These are phyloP conservation scores for Diacarnus erythraeanus DNA, from an alignment of 37 sponge, comb jelly and placozoan genomes.

Conservation along the genomic window DNA sequence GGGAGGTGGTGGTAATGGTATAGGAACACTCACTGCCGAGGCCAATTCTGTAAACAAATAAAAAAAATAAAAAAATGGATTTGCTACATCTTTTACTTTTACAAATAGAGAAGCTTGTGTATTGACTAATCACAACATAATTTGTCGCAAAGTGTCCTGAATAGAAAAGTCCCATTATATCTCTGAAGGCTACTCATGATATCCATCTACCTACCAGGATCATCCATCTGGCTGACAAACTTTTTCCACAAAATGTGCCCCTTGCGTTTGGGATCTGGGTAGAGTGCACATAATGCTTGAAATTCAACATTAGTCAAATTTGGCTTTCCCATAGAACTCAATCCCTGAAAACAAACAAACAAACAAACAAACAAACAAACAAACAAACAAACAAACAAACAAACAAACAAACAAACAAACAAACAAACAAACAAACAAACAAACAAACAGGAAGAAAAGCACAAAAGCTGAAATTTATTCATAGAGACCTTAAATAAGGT, in stretches of 20 bases:
- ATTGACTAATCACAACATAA: no score
- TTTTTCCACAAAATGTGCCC: slow-evolving; percentile 51
- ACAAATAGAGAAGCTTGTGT: no score
- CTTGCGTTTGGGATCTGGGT: slow-evolving; percentile 55
- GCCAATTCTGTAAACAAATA: not conserved
- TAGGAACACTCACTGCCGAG: slow-evolving; percentile 7
- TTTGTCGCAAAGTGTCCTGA: not conserved
- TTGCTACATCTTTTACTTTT: no score
- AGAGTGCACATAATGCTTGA: slow-evolving; percentile 57
- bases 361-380: no score
- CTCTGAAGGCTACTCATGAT: no score
- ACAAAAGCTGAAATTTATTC: no score
- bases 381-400: no score
- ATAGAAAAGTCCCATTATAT: not conserved
- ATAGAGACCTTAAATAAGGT: not conserved
- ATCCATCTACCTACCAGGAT: slow-evolving; percentile 1
- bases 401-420: no score
- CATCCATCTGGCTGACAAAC: slow-evolving; percentile 38
- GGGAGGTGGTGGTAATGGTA: not conserved
- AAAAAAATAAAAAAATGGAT: not conserved
- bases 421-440: no score
- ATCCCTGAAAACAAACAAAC: no score
- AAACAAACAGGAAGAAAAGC: no score
- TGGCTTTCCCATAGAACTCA: slow-evolving; percentile 57
- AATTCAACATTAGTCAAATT: slow-evolving; percentile 66